Percentiles rank a stretch among this genome's conserved stretches.
Conservation (phyloP, 2,113 vertebrate genomes). For the Mus pahari region DNA sequence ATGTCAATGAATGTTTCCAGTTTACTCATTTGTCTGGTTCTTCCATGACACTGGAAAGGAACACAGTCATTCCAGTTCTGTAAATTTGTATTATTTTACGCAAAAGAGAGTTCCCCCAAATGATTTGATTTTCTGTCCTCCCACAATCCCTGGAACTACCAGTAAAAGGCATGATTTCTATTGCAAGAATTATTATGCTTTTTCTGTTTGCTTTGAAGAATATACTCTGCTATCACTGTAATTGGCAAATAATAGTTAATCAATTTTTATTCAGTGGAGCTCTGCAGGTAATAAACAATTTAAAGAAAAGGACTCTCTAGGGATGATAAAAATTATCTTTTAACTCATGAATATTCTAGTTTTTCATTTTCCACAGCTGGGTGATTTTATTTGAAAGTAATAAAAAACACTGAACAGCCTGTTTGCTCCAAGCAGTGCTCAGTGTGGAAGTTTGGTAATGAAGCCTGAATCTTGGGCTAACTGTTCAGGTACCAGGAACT, state of each 20-base stretch:
- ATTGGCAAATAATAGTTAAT: slow-evolving; percentile 81
- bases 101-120: neutral
- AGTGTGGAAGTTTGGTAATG: slow-evolving; percentile 39
- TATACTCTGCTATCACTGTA: slow-evolving; percentile 39
- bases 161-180: neutral
- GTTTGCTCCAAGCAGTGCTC: slow-evolving; percentile 57
- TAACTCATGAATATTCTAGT: slow-evolving; percentile 72
- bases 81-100: neutral
- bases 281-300: slow-evolving; percentile 71
- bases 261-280: slow-evolving; percentile 68
- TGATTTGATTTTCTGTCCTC: neutral
- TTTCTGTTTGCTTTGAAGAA: slow-evolving; percentile 64
- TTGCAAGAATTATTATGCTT: slow-evolving; percentile 11
- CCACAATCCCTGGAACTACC: neutral
- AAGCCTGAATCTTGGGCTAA: slow-evolving; percentile 24
- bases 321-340: slow-evolving; percentile 77
- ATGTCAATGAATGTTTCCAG: neutral
- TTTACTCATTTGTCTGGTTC: neutral
- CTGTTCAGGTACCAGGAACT: neutral
- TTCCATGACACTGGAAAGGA: neutral
- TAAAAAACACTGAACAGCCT: slow-evolving; percentile 65
- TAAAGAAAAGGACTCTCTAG: slow-evolving; percentile 61
- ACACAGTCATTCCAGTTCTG: neutral
- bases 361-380: slow-evolving; percentile 74
- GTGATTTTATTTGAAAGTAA: slow-evolving; percentile 73